Conservation (phyloP, 2,888 invertebrate genomes). For the Lucinisca nassula region DNA sequence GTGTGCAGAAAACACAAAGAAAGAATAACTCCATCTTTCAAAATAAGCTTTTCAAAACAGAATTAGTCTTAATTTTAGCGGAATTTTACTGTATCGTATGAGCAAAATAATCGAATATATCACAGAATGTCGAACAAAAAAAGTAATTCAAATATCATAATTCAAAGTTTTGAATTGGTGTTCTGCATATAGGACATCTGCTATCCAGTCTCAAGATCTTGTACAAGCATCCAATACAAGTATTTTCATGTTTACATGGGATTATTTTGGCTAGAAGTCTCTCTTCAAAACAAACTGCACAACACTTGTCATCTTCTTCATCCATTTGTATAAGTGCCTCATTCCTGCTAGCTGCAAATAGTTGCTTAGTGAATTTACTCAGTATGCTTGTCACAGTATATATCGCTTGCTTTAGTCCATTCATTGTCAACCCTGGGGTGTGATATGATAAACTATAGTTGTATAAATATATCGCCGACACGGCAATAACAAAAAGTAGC, state of each 20-base stretch:
- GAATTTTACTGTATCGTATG: too few relatives aligned
- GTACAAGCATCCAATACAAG: background rate
- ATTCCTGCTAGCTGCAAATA: background rate
- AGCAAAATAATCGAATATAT: too few relatives aligned
- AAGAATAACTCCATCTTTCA: too few relatives aligned
- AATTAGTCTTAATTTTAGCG: too few relatives aligned
- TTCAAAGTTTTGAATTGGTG: background rate
- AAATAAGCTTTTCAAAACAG: too few relatives aligned
- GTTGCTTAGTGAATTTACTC: background rate
- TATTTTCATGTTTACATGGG: background rate
- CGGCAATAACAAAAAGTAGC: background rate
- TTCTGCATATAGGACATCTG: background rate
- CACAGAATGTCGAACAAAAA: too few relatives aligned
- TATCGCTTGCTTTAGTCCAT: background rate
- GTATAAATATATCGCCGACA: background rate
- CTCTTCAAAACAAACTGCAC: conserved; percentile 3
- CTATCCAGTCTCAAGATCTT: background rate
- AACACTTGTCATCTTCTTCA: background rate
- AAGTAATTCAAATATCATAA: too few relatives aligned
- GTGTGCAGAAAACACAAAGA: too few relatives aligned
- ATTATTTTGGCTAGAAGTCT: background rate
- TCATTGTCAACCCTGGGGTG: background rate
- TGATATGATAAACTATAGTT: background rate
- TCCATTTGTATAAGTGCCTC: background rate
- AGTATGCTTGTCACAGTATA: background rate